Evolutionary conservation across 1,140 invertebrate genomes (phyloP).

Genomic region (Phortica variegata): DNA sequence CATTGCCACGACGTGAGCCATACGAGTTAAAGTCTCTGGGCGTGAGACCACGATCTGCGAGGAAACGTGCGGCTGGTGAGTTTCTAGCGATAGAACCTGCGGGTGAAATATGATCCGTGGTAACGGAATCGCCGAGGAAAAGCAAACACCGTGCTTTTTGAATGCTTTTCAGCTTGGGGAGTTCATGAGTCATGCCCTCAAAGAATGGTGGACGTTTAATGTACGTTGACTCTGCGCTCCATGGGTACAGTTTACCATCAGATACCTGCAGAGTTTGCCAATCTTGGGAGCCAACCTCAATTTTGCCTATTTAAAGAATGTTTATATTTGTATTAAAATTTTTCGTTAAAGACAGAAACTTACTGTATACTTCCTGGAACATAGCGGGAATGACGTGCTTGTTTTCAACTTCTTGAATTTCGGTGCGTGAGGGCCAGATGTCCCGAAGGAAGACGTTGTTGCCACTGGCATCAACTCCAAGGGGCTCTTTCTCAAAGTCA

Average conservation of each 20-base stretch:
- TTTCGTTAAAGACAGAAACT: slow-evolving; percentile 7
- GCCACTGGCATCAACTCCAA: slow-evolving; percentile 73
- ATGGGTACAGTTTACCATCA: slow-evolving; percentile 83
- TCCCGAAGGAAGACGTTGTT: slow-evolving; percentile 81
- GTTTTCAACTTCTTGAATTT: slow-evolving; percentile 89
- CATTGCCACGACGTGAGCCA: slow-evolving; percentile 91
- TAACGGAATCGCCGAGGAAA: slow-evolving; percentile 91
- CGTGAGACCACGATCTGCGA: slow-evolving; percentile 76
- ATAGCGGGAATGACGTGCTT: slow-evolving; percentile 93
- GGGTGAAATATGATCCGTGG: slow-evolving; percentile 98
- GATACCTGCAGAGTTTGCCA: slow-evolving; percentile 87
- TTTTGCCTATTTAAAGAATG: slow-evolving; percentile 61
- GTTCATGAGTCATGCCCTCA: slow-evolving; percentile 73
- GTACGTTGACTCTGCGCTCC: slow-evolving; percentile 90
- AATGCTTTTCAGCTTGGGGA: slow-evolving; percentile 63
- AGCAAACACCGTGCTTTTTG: slow-evolving; percentile 76
- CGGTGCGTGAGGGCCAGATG: slow-evolving; percentile 91
- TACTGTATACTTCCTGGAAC: slow-evolving; percentile 82
- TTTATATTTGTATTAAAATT: not conserved
- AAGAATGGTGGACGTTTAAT: slow-evolving; percentile 98
- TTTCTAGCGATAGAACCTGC: slow-evolving; percentile 95
- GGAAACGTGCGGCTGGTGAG: slow-evolving; percentile 89
- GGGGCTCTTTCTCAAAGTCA: slow-evolving; percentile 87
- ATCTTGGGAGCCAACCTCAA: slow-evolving; percentile 78
- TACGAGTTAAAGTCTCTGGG: slow-evolving; percentile 98